A percentile compares a stretch with the other conserved stretches of the same genome.
Conservation (phyloP, 2,888 invertebrate species). For the Diachrysia chrysitis region DNA sequence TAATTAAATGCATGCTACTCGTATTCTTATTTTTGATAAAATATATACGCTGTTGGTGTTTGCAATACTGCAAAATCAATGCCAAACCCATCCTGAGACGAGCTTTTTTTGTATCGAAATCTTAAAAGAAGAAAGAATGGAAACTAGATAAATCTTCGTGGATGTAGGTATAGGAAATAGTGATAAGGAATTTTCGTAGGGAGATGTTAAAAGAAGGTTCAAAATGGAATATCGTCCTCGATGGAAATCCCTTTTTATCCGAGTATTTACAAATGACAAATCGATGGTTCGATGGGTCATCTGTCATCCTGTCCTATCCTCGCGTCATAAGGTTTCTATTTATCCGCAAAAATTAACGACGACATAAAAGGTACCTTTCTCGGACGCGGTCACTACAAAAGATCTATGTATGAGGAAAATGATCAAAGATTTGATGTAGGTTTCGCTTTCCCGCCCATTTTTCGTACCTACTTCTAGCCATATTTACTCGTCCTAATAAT, state of each 20-base stretch:
- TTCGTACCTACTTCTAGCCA: not conserved
- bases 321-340: not conserved
- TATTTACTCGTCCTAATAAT: too few relatives aligned
- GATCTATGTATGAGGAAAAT: not conserved
- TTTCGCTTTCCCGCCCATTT: not conserved
- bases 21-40: too few relatives aligned
- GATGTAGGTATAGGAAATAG: not conserved
- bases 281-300: not conserved
- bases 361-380: not conserved
- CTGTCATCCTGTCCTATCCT: constrained; percentile 3
- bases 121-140: too few relatives aligned
- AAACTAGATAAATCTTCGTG: not conserved
- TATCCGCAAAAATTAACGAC: constrained; percentile 2
- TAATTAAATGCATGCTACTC: too few relatives aligned
- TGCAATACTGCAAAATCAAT: too few relatives aligned
- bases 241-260: not conserved
- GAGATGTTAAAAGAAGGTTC: not conserved
- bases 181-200: not conserved
- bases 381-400: not conserved
- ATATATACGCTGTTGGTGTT: too few relatives aligned
- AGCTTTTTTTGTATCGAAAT: too few relatives aligned
- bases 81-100: too few relatives aligned
- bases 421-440: not conserved
- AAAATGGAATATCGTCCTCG: not conserved
- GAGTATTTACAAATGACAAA: constrained; percentile 3